phyloP scores from a whole-genome alignment of 2,797 vertebrate species.

The Chelon labrosus region DNA sequence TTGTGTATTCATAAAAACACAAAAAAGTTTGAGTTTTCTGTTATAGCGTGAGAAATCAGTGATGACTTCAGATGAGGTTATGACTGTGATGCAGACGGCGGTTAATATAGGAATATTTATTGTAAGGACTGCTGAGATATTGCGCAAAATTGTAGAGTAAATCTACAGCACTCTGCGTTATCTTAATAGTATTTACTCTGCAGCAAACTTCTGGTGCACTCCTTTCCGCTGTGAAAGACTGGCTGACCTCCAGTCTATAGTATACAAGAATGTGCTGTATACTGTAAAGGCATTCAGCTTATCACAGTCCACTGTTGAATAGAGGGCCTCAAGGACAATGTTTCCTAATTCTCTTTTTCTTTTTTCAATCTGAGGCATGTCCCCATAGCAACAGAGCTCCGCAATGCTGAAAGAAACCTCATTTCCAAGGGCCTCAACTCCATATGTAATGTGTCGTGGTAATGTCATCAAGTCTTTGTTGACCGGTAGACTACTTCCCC shows the following conservation, averaged over 20 bases:
- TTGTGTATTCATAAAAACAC: not conserved
- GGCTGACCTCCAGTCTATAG: constrained; percentile 31
- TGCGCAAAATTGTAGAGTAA: constrained; percentile 22
- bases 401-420: constrained; percentile 57
- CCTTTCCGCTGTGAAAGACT: constrained; percentile 18
- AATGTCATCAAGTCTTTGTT: constrained; percentile 31
- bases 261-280: constrained; percentile 33
- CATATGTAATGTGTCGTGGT: constrained; percentile 41
- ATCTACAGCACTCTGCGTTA: constrained; percentile 45
- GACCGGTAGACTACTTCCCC: constrained; percentile 29
- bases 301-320: constrained; percentile 54
- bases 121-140: constrained; percentile 8
- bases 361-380: constrained; percentile 59
- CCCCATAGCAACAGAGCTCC: constrained; percentile 78
- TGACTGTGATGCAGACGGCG: constrained; percentile 5
- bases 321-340: constrained; percentile 75
- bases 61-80: constrained; percentile 2
- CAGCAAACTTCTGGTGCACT: constrained; percentile 44
- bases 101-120: constrained; percentile 8
- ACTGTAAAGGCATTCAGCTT: constrained; percentile 45
- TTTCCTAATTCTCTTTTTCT: constrained; percentile 64
- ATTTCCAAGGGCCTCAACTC: constrained; percentile 49
- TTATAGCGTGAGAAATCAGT: not conserved
- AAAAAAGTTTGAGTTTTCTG: not conserved
- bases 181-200: constrained; percentile 54